These are phyloP conservation scores for Frankliniella fusca DNA, from an alignment of 2,888 invertebrate species.

Conservation along the genomic window DNA sequence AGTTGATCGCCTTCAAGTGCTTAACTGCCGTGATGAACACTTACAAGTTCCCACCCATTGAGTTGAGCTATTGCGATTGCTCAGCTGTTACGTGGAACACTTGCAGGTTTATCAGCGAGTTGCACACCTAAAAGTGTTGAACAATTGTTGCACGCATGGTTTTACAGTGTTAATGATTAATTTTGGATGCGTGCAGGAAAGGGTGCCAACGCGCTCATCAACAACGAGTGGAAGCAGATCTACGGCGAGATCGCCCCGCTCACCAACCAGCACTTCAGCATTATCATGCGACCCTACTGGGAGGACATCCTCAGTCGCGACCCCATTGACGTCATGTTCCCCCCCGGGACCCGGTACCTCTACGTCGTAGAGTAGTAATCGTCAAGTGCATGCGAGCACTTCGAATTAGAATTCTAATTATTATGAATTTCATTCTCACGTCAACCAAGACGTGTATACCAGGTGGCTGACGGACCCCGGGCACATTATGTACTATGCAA, in stretches of 20 bases:
- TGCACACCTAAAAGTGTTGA: no score
- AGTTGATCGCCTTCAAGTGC: no score
- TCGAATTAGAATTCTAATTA: background rate
- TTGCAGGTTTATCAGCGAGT: no score
- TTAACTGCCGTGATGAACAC: no score
- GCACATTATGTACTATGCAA: no score
- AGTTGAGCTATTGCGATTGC: no score
- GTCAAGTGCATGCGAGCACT: background rate
- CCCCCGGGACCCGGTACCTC: background rate
- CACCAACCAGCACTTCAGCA: background rate
- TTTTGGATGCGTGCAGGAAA: background rate
- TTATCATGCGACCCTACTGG: background rate
- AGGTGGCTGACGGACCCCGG: no score
- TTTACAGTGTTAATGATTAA: background rate
- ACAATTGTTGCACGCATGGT: no score
- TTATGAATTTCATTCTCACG: background rate
- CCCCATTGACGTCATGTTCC: background rate
- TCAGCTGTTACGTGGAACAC: no score
- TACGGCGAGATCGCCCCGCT: background rate
- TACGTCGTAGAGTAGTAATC: background rate
- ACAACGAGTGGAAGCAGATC: background rate
- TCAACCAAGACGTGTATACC: background rate
- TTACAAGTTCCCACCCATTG: no score
- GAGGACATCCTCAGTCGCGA: background rate
- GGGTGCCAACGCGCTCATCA: background rate